Base-by-base conservation (phyloP, 1,140 invertebrate genomes). In the Calycopis cecrops region DNA sequence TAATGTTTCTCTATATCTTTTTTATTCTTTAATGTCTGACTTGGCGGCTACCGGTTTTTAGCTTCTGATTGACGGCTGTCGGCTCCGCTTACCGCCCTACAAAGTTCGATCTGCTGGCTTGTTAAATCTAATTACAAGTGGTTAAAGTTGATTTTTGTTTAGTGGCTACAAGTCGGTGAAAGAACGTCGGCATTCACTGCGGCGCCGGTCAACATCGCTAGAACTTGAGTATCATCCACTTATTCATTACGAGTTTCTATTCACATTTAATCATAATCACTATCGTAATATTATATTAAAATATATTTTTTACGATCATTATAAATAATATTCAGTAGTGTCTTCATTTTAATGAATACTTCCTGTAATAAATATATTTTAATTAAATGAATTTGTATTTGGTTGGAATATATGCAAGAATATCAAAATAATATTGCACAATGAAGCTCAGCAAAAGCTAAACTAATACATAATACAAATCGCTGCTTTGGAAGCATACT, bases 151-250 rank as follows among this genome's bases (percentile, higher is more conserved):
- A 57, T 52, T 69, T 69, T 80, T 12, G 51, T 40, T 62, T 38
- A 33, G 35, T 4, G 12, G 49, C 12, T 33, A 57, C 34, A 51
- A 17, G 35, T 21, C 8, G 16, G 47, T 52, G 38, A 49, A 17
- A 60, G 57, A 40, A 53, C 68, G 73, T 71, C 65, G 73, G 69
- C 69, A 79, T 79, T 79, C 71, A 65, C 68, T 56, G 73, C 83
- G 83, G 83, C 83, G 83, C 83, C 83, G 78, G 63, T 65, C 70
- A 72, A 75, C 73, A 75, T 70, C 67, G 70, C 73, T 71, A 67
- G 73, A 77, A 84, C 78, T 86, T 75, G 71, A 84, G 80, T 84
- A 86, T 86, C 83, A 86, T 86, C 79, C 75, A 85, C 77, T 84
- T 80, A 82, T 81, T 78, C 71, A 77, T 77, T 82, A 82, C 71